Base-by-base conservation (phyloP, 1,140 invertebrate genomes). In the Pemphigus obesinymphae region DNA sequence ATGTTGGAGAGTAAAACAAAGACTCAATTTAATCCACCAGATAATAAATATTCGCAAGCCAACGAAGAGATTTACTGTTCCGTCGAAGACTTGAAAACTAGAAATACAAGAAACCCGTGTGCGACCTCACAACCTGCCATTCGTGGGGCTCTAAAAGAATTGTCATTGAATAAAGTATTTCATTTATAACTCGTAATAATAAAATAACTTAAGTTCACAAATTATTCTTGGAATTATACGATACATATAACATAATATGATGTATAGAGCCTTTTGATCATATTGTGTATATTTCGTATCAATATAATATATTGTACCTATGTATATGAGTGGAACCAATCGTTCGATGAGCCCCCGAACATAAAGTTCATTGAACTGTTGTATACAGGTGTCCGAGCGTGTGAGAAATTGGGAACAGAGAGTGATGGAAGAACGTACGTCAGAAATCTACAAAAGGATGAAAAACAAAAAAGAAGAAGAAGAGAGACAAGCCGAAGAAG, bases 331-430 rank as follows among this genome's bases (percentile, higher is more conserved):
- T 63, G 76, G 75, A 78, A 78, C 75, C 31, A 78, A 78, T 78
- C 75, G 75, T 78, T 58, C 75, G 53, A 78, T 78, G 75, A 61
- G 53, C 75, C 34, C 53, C n/a, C 29, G 48, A 61, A 45, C 55
- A 61, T 61, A 29, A 80, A 80, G 76, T 43, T 63, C 37, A 58
- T 63, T 63, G 55, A 63, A 80, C 76, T 80, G 37, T 80, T 80
- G 50, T 63, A n/a, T n/a, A 58, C 26, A 82, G 37, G 89, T 91
- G 2, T 88, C 89, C 15, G 87, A 89, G 45, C 87, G 89, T 82
- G 89, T 91, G 82, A 90, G 90, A 10, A 88, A 89, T 81, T 91
- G 90, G 90, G 91, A 91, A 86, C 87, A 90, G 53, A 88, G 89
- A 72, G 88, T 91, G 78, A 90, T 89, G 66, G 90, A 90, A 29